These are phyloP conservation scores for Toxotes chatareus DNA, from an alignment of 2,113 vertebrate species.

Conservation along the genomic window DNA sequence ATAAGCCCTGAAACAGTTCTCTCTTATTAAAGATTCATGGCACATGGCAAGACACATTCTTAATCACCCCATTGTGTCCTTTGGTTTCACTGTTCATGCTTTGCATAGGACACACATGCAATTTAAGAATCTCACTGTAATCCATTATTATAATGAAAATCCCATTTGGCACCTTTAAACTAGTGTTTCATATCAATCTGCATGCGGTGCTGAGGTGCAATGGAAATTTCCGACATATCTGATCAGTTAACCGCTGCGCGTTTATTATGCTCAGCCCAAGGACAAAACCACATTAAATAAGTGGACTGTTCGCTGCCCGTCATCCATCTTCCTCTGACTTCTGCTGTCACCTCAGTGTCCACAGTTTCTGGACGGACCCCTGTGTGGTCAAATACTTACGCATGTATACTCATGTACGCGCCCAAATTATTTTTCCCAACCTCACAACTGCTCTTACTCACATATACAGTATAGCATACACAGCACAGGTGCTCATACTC, in stretches of 20 bases:
- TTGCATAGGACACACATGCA: constrained; percentile 50
- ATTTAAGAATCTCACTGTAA: constrained; percentile 61
- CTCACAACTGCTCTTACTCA: neutral
- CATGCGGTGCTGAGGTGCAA: constrained; percentile 5
- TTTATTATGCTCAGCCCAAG: constrained; percentile 1
- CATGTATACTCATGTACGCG: neutral
- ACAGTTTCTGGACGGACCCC: constrained; percentile 4
- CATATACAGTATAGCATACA: neutral
- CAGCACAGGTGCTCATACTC: neutral
- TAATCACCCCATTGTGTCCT: constrained; percentile 71
- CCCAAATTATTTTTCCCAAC: neutral
- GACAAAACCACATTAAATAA: constrained; percentile 32
- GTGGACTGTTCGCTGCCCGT: constrained; percentile 38
- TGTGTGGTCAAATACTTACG: neutral
- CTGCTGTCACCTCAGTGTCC: constrained; percentile 34
- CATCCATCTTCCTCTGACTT: constrained; percentile 54
- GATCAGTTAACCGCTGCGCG: constrained; percentile 17
- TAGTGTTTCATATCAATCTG: constrained; percentile 44
- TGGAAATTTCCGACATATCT: constrained; percentile 35
- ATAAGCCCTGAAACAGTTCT: constrained; percentile 66
- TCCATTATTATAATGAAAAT: constrained; percentile 61
- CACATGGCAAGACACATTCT: constrained; percentile 70
- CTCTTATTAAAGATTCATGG: constrained; percentile 79
- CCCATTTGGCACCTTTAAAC: constrained; percentile 43
- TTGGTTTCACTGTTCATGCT: constrained; percentile 62